phyloP scores from a whole-genome alignment of 2,888 invertebrate species.

The Phengaris alcon region DNA sequence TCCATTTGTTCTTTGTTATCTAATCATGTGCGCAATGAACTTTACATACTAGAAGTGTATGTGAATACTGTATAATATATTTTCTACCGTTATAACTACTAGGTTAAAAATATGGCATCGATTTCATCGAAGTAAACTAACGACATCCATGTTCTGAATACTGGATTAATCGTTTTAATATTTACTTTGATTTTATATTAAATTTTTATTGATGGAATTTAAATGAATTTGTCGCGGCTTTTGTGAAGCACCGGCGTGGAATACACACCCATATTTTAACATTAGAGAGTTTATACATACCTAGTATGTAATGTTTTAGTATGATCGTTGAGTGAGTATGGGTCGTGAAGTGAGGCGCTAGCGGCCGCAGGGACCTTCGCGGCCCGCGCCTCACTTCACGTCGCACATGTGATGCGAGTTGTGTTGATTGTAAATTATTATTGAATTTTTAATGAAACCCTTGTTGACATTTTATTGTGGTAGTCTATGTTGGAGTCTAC shows the following conservation, averaged over 20 bases:
- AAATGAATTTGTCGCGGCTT: neutral
- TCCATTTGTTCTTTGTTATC: slow-evolving; percentile 36
- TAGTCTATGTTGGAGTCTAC: slow-evolving; percentile 14
- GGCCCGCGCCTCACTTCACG: neutral
- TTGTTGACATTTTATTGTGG: slow-evolving; percentile 25
- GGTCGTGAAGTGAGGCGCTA: neutral
- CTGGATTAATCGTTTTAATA: neutral
- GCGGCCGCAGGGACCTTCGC: neutral
- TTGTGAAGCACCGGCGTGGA: too few species aligned
- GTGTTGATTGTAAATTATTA: slow-evolving; percentile 24
- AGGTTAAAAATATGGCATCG: neutral
- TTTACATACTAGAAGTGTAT: slow-evolving; percentile 27
- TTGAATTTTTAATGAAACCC: neutral
- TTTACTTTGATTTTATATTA: neutral
- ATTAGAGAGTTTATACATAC: slow-evolving; percentile 13
- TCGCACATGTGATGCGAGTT: neutral
- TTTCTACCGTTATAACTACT: neutral
- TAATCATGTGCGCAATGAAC: slow-evolving; percentile 9
- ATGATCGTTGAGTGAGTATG: neutral
- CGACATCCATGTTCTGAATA: neutral
- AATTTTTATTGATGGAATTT: neutral
- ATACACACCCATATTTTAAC: neutral
- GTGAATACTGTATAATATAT: neutral
- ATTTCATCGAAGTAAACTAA: neutral
- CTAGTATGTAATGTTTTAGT: slow-evolving; percentile 22